Evolutionary conservation across 1,140 invertebrate genomes (phyloP).

Genomic region (Brachionus paranguensis): DNA sequence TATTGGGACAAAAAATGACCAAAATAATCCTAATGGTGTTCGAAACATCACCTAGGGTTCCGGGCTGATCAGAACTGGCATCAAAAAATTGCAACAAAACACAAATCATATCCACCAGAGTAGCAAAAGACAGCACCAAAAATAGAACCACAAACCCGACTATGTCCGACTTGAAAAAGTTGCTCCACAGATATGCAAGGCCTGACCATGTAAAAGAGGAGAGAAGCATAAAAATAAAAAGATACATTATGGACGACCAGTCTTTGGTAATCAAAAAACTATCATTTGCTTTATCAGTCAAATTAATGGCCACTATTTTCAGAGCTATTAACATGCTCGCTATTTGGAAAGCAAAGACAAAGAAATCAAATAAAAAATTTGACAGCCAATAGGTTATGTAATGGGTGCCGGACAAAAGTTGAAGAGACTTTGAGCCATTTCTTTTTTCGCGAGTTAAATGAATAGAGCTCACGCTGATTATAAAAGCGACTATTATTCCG

Average conservation of each 20-base stretch:
- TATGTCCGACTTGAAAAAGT: constrained; percentile 36
- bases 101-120: constrained; percentile 35
- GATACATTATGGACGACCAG: background rate
- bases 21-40: background rate
- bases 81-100: constrained; percentile 6
- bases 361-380: constrained; percentile 22
- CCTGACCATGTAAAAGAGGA: constrained; percentile 2
- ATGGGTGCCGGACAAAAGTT: constrained; percentile 3
- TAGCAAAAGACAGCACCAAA: constrained; percentile 1
- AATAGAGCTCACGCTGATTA: background rate
- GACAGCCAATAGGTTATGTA: constrained; percentile 11
- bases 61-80: background rate
- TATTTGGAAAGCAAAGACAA: background rate
- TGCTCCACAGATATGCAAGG: background rate
- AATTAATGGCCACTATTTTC: background rate
- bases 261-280: background rate
- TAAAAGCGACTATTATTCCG: background rate
- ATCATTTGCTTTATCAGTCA: constrained; percentile 4
- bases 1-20: constrained; percentile 2
- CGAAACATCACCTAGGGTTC: background rate
- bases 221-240: constrained; percentile 19
- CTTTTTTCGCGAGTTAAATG: background rate
- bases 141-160: constrained; percentile 25
- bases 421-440: constrained; percentile 17
- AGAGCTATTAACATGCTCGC: background rate